Evolutionary conservation across 2,113 vertebrate genomes (phyloP).

Genomic region (Carassius auratus): DNA sequence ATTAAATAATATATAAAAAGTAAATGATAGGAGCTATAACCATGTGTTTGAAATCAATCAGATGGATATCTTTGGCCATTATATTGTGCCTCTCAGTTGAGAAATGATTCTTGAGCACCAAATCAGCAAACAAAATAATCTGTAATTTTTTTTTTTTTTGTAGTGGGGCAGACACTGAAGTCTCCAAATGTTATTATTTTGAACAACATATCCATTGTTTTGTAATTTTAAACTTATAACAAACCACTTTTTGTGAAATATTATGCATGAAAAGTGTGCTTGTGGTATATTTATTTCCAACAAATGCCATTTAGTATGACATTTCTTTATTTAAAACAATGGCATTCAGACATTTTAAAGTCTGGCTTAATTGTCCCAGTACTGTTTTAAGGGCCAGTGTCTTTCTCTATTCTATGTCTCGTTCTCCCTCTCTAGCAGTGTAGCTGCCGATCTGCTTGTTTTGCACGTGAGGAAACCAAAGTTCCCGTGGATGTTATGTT

Average conservation of each 20-base stretch:
- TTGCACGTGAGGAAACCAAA: constrained; percentile 73
- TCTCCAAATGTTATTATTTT: not conserved
- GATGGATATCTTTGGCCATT: not conserved
- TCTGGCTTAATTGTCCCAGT: not conserved
- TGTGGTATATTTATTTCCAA: not conserved
- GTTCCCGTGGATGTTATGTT: constrained; percentile 80
- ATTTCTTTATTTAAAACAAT: not conserved
- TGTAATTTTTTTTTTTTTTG: too few relatives aligned
- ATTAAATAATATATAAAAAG: not conserved
- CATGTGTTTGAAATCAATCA: not conserved
- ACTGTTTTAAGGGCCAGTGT: not conserved
- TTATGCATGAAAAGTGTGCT: not conserved
- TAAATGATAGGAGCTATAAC: not conserved
- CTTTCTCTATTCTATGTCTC: not conserved
- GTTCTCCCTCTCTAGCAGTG: constrained; percentile 5
- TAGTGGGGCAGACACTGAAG: not conserved
- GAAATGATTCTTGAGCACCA: not conserved
- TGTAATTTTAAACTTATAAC: not conserved
- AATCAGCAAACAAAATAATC: too few relatives aligned
- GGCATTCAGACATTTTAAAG: not conserved
- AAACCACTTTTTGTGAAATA: not conserved
- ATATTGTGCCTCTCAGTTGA: not conserved
- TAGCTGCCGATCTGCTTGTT: constrained; percentile 62
- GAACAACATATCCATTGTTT: not conserved
- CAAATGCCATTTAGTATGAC: not conserved